These are phyloP conservation scores for Plusia festucae DNA, from an alignment of 2,888 invertebrate genomes.

Conservation along the genomic window DNA sequence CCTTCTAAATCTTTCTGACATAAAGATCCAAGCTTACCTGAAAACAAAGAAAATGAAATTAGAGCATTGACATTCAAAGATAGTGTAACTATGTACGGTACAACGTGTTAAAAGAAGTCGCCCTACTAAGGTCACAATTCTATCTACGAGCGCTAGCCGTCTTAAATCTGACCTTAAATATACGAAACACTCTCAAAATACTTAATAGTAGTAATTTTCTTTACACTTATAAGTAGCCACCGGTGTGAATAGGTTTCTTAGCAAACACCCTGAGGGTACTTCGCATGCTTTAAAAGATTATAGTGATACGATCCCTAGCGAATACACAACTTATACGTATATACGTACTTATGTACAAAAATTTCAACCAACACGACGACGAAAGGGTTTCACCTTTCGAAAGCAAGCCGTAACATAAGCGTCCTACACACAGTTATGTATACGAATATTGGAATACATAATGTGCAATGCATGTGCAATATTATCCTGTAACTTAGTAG, in stretches of 20 bases:
- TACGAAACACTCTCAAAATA: constrained; percentile 16
- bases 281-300: constrained; percentile 40
- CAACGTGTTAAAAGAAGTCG: constrained; percentile 12
- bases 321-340: constrained; percentile 39
- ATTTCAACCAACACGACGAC: constrained; percentile 38
- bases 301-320: constrained; percentile 45
- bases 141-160: constrained; percentile 3
- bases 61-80: no score
- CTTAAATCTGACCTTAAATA: constrained; percentile 15
- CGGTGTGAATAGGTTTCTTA: constrained; percentile 47
- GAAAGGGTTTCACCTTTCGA: constrained; percentile 48
- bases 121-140: constrained; percentile 35
- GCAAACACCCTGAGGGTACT: constrained; percentile 40
- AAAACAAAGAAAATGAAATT: constrained; percentile 58
- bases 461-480: constrained; percentile 39
- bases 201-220: constrained; percentile 34
- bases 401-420: constrained; percentile 52
- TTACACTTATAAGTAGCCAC: constrained; percentile 33
- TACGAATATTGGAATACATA: constrained; percentile 16
- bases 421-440: constrained; percentile 27
- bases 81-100: no score
- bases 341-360: constrained; percentile 58
- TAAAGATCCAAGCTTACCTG: constrained; percentile 69
- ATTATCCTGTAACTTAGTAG: constrained; percentile 32
- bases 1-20: constrained; percentile 19